Evolutionary conservation across 2,113 vertebrate species (phyloP).

Genomic region (Antigone vipio): DNA sequence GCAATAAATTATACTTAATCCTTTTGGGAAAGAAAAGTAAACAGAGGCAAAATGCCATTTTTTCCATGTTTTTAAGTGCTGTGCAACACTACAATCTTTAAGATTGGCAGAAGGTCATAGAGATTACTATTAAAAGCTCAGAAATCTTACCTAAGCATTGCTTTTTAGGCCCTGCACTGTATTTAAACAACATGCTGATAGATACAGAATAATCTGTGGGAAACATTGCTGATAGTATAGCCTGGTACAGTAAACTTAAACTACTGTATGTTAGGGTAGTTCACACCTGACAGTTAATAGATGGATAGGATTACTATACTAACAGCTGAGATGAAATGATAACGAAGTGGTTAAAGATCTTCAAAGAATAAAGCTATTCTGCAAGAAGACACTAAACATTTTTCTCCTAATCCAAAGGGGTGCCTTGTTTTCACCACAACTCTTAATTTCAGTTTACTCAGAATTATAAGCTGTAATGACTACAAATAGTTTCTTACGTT

Average conservation of each 20-base stretch:
- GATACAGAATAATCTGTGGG: not conserved
- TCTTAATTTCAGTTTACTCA: not conserved
- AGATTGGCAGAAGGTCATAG: not conserved
- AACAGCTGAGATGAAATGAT: not conserved
- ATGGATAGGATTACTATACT: not conserved
- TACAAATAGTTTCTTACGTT: slow-evolving; percentile 74
- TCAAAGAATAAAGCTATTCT: not conserved
- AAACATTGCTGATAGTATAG: not conserved
- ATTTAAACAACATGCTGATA: not conserved
- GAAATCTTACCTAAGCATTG: not conserved
- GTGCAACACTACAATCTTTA: not conserved
- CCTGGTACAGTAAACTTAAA: not conserved
- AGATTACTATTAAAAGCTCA: not conserved
- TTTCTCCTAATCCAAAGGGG: not conserved
- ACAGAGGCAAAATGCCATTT: not conserved
- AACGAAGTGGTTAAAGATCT: not conserved
- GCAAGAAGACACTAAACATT: not conserved
- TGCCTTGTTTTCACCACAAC: not conserved
- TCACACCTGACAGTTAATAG: not conserved
- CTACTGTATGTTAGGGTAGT: not conserved
- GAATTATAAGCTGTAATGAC: not conserved
- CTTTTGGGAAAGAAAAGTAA: not conserved
- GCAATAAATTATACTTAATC: not conserved
- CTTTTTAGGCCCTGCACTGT: not conserved
- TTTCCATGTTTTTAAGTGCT: not conserved